A percentile compares a stretch with the other conserved stretches of the same genome.
Conservation (phyloP, 2,797 vertebrate genomes). For the Nothura maculosa region DNA sequence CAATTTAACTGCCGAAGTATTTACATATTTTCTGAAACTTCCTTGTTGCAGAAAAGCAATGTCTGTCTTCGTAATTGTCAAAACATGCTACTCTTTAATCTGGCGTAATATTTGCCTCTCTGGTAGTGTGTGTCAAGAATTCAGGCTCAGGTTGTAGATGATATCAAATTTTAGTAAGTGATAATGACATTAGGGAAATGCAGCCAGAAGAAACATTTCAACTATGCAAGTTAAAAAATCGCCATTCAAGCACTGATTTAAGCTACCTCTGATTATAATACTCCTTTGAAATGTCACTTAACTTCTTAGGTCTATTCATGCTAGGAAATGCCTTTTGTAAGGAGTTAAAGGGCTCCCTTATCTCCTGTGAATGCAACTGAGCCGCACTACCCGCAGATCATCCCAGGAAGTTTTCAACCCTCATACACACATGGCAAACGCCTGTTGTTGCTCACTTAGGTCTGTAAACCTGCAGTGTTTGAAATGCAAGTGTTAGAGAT, state of each 20-base stretch:
- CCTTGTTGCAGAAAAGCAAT: slow-evolving; percentile 30
- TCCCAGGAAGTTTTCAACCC: neutral
- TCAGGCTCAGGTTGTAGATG: slow-evolving; percentile 58
- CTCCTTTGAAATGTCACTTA: slow-evolving; percentile 23
- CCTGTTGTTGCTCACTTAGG: neutral
- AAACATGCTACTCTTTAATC: slow-evolving; percentile 61
- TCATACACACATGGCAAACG: neutral
- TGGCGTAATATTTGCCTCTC: slow-evolving; percentile 44
- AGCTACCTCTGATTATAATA: slow-evolving; percentile 3
- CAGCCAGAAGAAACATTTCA: slow-evolving; percentile 64
- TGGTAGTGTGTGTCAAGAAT: slow-evolving; percentile 51
- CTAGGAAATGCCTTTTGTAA: slow-evolving; percentile 1
- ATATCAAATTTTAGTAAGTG: slow-evolving; percentile 67
- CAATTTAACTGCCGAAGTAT: slow-evolving; percentile 39
- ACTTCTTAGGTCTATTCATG: slow-evolving; percentile 23
- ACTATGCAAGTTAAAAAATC: slow-evolving; percentile 57
- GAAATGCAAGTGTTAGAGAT: neutral
- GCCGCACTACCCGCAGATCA: neutral
- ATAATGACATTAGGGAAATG: slow-evolving; percentile 40
- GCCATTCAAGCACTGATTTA: slow-evolving; percentile 14
- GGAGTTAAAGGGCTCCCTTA: neutral
- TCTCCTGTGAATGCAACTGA: neutral
- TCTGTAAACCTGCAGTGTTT: neutral
- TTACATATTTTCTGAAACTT: slow-evolving; percentile 66
- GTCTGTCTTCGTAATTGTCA: slow-evolving; percentile 58